Evolutionary conservation across 2,797 vertebrate genomes (phyloP).

Genomic region (Gymnoscopelus microlampas): DNA sequence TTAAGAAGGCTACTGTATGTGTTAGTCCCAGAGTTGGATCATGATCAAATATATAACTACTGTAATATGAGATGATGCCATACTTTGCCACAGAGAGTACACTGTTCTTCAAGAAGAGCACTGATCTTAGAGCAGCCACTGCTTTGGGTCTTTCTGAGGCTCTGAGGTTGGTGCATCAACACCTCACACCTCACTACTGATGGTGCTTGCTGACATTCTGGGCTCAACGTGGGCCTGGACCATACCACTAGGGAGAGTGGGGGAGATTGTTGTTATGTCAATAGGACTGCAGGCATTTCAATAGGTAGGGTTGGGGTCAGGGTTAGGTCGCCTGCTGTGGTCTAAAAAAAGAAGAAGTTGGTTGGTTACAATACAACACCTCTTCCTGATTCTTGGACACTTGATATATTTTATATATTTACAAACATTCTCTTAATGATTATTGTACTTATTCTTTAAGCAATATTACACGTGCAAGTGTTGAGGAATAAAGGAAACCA

Average conservation of each 20-base stretch:
- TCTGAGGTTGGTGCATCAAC: slow-evolving; percentile 29
- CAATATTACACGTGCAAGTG: no score
- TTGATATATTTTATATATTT: neutral
- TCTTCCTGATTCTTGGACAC: no score
- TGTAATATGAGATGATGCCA: neutral
- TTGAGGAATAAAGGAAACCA: no score
- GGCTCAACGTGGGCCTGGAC: slow-evolving; percentile 28
- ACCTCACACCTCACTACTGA: slow-evolving; percentile 22
- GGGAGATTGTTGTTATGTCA: slow-evolving; percentile 9
- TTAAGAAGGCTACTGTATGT: no score
- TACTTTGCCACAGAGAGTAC: slow-evolving; percentile 75
- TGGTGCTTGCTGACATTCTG: slow-evolving; percentile 49
- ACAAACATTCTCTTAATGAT: no score
- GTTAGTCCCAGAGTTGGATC: no score
- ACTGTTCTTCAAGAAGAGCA: slow-evolving; percentile 39
- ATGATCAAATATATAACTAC: no score
- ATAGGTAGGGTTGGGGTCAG: no score
- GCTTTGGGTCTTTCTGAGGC: slow-evolving; percentile 51
- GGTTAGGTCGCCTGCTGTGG: no score
- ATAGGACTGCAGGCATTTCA: neutral
- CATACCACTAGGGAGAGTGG: slow-evolving; percentile 7
- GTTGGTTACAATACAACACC: no score
- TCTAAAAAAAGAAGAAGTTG: neutral
- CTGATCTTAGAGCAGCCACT: slow-evolving; percentile 36
- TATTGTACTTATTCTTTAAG: no score